Conservation (phyloP, 1,140 invertebrate genomes). For the Chionoecetes opilio region DNA sequence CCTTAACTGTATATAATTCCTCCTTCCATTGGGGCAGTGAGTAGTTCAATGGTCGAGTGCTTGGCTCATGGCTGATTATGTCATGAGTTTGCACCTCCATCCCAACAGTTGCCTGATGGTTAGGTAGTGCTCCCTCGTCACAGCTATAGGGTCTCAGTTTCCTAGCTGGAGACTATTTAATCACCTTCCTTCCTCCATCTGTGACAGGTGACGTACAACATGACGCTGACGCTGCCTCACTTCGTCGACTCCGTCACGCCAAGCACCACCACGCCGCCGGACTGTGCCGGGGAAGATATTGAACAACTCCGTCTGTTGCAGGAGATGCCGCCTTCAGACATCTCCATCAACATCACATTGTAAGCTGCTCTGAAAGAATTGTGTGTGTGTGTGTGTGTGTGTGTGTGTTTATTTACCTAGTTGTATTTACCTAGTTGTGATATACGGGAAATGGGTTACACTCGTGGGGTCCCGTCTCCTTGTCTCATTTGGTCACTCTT, state of each 20-base stretch:
- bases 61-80: too few relatives aligned
- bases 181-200: background rate
- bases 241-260: background rate
- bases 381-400: background rate
- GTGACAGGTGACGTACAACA: constrained; percentile 47
- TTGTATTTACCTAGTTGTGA: too few relatives aligned
- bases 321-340: constrained; percentile 5
- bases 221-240: constrained; percentile 36
- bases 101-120: too few relatives aligned
- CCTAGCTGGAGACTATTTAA: too few relatives aligned
- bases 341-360: constrained; percentile 45
- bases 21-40: too few relatives aligned
- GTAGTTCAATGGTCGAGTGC: too few relatives aligned
- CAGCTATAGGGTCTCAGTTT: too few relatives aligned
- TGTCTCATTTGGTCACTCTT: too few relatives aligned
- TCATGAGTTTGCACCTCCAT: too few relatives aligned
- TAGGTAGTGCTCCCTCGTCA: background rate
- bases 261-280: background rate
- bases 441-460: too few relatives aligned
- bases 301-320: background rate
- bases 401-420: background rate
- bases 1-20: too few relatives aligned
- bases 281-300: background rate
- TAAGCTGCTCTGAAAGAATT: background rate
- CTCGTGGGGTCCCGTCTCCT: too few relatives aligned